These are phyloP conservation scores for Parapristionchus giblindavisi DNA, from an alignment of 2,888 invertebrate species.

Conservation along the genomic window DNA sequence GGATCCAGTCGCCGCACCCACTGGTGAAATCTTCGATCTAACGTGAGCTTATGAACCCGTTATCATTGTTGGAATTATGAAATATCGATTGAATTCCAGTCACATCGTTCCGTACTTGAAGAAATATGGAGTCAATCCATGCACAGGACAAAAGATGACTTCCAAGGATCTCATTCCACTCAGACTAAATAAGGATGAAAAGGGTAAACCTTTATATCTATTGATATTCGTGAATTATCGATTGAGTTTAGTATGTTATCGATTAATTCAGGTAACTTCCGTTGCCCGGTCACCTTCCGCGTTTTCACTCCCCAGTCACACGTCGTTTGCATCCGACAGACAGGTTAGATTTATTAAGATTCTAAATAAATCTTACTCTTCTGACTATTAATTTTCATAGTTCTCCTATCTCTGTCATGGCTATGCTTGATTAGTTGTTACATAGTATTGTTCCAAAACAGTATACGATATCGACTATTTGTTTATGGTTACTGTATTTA, in stretches of 20 bases:
- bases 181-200: conserved; percentile 86
- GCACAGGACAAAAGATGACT: conserved; percentile 87
- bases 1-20: conserved; percentile 86
- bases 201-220: conserved; percentile 70
- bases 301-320: conserved; percentile 91
- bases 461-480: no score
- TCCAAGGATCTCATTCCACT: conserved; percentile 84
- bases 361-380: not conserved
- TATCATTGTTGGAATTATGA: not conserved
- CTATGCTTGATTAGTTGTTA: not conserved
- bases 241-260: not conserved
- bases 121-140: conserved; percentile 90
- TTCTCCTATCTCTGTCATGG: not conserved
- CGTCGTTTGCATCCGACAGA: conserved; percentile 86
- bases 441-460: no score
- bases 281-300: conserved; percentile 69
- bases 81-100: conserved; percentile 42
- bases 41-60: conserved; percentile 72
- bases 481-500: no score
- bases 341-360: conserved; percentile 75
- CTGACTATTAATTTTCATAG: no score
- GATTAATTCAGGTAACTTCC: conserved; percentile 58
- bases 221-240: not conserved
- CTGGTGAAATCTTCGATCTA: conserved; percentile 92
- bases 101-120: conserved; percentile 66